These are phyloP conservation scores for Limnephilus lunatus DNA, from an alignment of 2,888 invertebrate genomes.

Conservation along the genomic window DNA sequence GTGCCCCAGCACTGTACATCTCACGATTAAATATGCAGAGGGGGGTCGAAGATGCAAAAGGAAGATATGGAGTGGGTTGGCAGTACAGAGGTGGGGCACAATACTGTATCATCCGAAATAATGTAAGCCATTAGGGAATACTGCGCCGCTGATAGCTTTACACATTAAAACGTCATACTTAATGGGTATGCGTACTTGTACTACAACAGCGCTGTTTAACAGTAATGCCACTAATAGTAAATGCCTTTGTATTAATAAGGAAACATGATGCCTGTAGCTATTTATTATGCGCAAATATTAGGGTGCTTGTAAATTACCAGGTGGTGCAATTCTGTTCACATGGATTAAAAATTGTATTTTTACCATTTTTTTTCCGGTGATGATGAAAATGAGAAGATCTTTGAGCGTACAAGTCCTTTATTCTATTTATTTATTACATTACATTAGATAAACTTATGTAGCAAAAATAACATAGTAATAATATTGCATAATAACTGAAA, in stretches of 20 bases:
- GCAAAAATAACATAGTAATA: no score
- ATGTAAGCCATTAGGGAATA: slow-evolving; percentile 2
- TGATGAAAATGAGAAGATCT: no score
- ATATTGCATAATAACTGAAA: no score
- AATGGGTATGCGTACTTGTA: background rate
- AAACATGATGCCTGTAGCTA: background rate
- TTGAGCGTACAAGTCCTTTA: no score
- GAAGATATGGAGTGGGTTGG: background rate
- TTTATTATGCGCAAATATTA: background rate
- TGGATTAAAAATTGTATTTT: background rate
- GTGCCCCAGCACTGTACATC: background rate
- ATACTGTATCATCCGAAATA: slow-evolving; percentile 4
- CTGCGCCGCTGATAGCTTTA: background rate
- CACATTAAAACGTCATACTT: slow-evolving; percentile 2
- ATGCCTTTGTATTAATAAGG: background rate
- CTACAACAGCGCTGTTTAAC: background rate
- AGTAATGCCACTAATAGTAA: background rate
- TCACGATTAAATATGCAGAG: slow-evolving; percentile 22
- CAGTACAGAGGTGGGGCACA: slow-evolving; percentile 10
- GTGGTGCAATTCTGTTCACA: background rate
- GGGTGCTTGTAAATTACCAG: background rate
- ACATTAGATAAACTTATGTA: no score
- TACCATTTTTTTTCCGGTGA: background rate
- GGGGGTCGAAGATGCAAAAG: background rate
- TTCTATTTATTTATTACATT: no score